Evolutionary conservation across 2,113 vertebrate species (phyloP).

Genomic region (Salvator merianae): DNA sequence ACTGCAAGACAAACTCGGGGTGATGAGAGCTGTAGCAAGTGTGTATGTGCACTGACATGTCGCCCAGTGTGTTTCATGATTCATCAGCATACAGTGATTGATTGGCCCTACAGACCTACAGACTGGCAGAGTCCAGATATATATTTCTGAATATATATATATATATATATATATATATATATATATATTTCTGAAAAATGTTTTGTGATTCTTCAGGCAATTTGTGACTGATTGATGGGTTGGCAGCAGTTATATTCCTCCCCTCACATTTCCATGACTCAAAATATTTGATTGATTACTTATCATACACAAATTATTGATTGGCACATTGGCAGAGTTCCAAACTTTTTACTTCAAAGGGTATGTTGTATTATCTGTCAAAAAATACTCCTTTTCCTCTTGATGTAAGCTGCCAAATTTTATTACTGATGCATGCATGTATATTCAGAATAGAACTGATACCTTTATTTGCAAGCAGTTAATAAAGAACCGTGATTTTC

Average conservation of each 20-base stretch:
- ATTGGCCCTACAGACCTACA: slow-evolving; percentile 56
- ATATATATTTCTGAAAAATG: slow-evolving; percentile 18
- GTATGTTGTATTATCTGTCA: slow-evolving; percentile 55
- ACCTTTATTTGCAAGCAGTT: too few species aligned
- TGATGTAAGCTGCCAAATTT: slow-evolving; percentile 39
- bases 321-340: slow-evolving; percentile 46
- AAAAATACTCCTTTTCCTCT: slow-evolving; percentile 44
- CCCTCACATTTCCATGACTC: slow-evolving; percentile 9
- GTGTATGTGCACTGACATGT: slow-evolving; percentile 62
- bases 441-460: slow-evolving; percentile 21
- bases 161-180: not conserved
- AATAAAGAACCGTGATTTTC: slow-evolving; percentile 6
- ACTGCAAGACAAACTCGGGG: slow-evolving; percentile 63
- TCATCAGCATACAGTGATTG: slow-evolving; percentile 64
- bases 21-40: slow-evolving; percentile 58
- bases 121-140: slow-evolving; percentile 54
- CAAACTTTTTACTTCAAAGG: slow-evolving; percentile 53
- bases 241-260: slow-evolving; percentile 25
- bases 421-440: not conserved
- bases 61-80: slow-evolving; percentile 63
- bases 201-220: slow-evolving; percentile 56
- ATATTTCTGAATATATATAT: slow-evolving; percentile 2
- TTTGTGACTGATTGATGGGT: slow-evolving; percentile 53
- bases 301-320: slow-evolving; percentile 38
- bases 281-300: slow-evolving; percentile 53